These are phyloP conservation scores for Subanguina moxae DNA, from an alignment of 1,140 invertebrate genomes.

Conservation along the genomic window DNA sequence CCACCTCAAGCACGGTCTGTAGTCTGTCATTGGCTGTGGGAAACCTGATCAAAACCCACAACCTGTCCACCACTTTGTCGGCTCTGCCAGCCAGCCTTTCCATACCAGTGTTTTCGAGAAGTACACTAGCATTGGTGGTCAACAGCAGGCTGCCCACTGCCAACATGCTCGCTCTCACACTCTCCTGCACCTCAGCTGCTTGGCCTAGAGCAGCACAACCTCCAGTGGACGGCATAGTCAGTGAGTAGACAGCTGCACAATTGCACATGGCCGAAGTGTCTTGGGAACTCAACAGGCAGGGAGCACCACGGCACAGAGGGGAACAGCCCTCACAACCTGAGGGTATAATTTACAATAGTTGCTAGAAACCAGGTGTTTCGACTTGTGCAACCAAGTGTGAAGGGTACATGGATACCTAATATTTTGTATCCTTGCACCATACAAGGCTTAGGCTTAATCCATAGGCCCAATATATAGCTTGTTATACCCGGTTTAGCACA, in stretches of 20 bases:
- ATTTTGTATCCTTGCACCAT: no score
- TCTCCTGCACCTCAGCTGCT: background rate
- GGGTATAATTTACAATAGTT: background rate
- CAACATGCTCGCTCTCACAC: background rate
- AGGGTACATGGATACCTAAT: background rate
- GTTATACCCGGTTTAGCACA: no score
- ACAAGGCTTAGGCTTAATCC: no score
- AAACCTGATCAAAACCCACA: slow-evolving; percentile 22
- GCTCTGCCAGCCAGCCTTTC: background rate
- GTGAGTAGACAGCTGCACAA: slow-evolving; percentile 8
- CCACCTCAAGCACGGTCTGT: slow-evolving; percentile 16
- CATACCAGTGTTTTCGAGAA: background rate
- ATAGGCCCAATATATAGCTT: no score
- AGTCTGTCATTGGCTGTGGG: slow-evolving; percentile 2
- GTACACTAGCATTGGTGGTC: background rate
- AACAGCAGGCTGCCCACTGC: background rate
- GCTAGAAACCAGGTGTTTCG: background rate
- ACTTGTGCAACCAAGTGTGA: background rate
- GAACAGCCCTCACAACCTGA: background rate
- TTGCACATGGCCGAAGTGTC: slow-evolving; percentile 2
- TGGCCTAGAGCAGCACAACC: background rate
- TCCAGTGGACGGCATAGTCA: slow-evolving; percentile 3
- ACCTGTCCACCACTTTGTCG: background rate
- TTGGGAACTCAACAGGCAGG: slow-evolving; percentile 1
- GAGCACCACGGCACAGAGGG: background rate